Evolutionary conservation across 2,888 invertebrate genomes (phyloP).

Genomic region (Yponomeuta evonymella): DNA sequence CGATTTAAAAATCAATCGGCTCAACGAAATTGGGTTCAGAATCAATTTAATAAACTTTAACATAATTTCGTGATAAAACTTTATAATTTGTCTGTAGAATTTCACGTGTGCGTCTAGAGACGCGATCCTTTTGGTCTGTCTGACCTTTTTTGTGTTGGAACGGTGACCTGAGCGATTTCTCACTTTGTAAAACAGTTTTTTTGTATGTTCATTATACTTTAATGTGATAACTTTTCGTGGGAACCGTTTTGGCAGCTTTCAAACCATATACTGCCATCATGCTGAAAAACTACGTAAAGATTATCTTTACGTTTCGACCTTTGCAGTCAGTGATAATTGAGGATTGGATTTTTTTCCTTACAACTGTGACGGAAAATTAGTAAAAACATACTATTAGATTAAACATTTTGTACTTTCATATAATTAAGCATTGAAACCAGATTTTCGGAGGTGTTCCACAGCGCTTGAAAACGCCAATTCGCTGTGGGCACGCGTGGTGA

Average conservation of each 20-base stretch:
- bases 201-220: background rate
- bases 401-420: too few relatives aligned
- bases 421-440: too few relatives aligned
- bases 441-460: too few relatives aligned
- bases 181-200: background rate
- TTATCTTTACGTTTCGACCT: too few relatives aligned
- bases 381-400: too few relatives aligned
- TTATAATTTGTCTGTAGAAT: background rate
- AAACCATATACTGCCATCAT: too few relatives aligned
- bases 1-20: background rate
- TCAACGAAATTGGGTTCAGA: background rate
- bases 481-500: too few relatives aligned
- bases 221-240: background rate
- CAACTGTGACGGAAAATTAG: too few relatives aligned
- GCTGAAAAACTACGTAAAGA: too few relatives aligned
- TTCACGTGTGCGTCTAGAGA: background rate
- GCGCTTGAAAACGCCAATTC: too few relatives aligned
- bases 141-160: background rate
- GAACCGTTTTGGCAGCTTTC: background rate
- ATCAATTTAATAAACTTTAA: conserved; percentile 1
- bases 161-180: background rate
- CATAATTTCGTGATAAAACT: conserved; percentile 3
- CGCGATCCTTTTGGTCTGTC: background rate
- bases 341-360: too few relatives aligned
- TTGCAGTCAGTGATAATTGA: too few relatives aligned